phyloP scores from a whole-genome alignment of 2,888 invertebrate genomes.

The Pollenia labialis region DNA sequence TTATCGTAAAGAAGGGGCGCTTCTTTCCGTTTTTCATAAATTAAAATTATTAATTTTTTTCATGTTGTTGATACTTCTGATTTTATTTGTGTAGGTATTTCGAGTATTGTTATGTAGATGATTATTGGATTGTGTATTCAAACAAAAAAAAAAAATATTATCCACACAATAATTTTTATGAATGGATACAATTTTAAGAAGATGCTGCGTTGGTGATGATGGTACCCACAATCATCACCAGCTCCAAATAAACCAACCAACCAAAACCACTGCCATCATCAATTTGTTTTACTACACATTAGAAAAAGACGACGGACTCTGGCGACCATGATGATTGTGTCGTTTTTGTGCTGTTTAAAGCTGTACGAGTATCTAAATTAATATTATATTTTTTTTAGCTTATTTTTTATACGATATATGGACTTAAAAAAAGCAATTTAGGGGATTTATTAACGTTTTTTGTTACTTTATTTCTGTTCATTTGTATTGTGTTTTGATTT shows the following conservation, averaged over 20 bases:
- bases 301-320: conserved; percentile 36
- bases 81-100: conserved; percentile 24
- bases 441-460: conserved; percentile 71
- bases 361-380: conserved; percentile 42
- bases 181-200: conserved; percentile 55
- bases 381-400: conserved; percentile 42
- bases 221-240: conserved; percentile 63
- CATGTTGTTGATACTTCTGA: conserved; percentile 57
- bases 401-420: conserved; percentile 42
- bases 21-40: conserved; percentile 83
- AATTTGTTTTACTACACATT: conserved; percentile 69
- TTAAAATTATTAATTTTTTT: conserved; percentile 83
- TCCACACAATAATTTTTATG: conserved; percentile 49
- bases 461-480: conserved; percentile 30
- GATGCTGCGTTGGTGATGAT: conserved; percentile 52
- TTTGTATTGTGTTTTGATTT: conserved; percentile 67
- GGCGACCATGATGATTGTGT: conserved; percentile 72
- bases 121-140: conserved; percentile 69
- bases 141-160: conserved; percentile 60
- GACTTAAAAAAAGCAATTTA: conserved; percentile 65
- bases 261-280: conserved; percentile 59
- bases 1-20: conserved; percentile 76
- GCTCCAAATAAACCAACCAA: conserved; percentile 31
- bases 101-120: conserved; percentile 77
- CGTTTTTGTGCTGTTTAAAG: conserved; percentile 58